phyloP scores from a whole-genome alignment of 2,113 vertebrate genomes.

The Chelonoidis abingdonii region DNA sequence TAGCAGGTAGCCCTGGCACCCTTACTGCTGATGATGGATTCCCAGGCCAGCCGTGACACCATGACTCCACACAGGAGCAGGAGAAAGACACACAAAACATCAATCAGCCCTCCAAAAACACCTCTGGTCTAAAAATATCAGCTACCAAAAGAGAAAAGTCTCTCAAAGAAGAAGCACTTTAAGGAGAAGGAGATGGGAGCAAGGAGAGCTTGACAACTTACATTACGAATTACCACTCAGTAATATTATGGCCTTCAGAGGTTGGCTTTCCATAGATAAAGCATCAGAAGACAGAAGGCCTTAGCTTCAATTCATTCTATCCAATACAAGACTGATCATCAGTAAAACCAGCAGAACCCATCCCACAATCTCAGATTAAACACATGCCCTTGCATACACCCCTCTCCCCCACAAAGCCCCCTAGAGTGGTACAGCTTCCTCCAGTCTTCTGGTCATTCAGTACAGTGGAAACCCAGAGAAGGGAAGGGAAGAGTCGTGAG shows the following conservation, averaged over 20 bases:
- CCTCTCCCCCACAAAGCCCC: too few species aligned
- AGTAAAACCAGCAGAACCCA: too few species aligned
- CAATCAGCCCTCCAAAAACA: neutral
- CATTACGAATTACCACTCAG: neutral
- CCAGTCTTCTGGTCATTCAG: too few species aligned
- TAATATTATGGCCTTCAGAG: neutral
- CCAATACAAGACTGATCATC: too few species aligned
- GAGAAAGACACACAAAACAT: too few species aligned
- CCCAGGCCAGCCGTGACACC: neutral
- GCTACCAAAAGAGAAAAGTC: neutral
- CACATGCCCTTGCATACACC: too few species aligned
- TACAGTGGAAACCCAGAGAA: too few species aligned
- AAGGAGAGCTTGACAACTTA: neutral
- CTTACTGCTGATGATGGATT: neutral
- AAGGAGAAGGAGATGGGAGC: neutral
- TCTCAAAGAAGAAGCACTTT: neutral
- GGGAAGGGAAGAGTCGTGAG: too few species aligned
- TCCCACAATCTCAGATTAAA: too few species aligned
- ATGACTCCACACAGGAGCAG: neutral
- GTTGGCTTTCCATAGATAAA: neutral
- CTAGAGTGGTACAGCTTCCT: too few species aligned
- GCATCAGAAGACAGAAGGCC: too few species aligned
- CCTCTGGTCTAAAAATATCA: neutral
- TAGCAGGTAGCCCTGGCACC: neutral
- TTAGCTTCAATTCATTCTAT: too few species aligned